phyloP scores from a whole-genome alignment of 1,140 invertebrate genomes.

The Tachypleus tridentatus region DNA sequence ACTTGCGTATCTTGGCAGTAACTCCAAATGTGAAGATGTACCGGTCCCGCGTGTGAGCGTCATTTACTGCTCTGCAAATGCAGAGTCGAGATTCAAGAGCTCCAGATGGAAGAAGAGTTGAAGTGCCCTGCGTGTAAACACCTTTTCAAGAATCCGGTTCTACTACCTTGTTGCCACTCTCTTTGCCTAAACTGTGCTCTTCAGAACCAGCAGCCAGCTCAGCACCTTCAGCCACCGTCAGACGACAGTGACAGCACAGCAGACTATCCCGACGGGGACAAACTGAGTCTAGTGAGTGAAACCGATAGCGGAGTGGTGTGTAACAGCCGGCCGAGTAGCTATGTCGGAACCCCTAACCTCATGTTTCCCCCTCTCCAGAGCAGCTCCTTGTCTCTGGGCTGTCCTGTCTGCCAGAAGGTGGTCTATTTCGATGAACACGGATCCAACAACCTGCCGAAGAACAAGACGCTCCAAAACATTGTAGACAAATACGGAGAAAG shows the following conservation, averaged over 20 bases:
- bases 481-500: constrained; percentile 76
- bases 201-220: constrained; percentile 54
- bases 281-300: constrained; percentile 88
- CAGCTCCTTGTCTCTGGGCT: constrained; percentile 56
- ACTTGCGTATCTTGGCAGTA: too few species aligned
- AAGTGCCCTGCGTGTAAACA: constrained; percentile 87
- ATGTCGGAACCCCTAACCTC: constrained; percentile 66
- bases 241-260: constrained; percentile 25
- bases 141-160: constrained; percentile 77
- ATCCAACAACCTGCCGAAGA: constrained; percentile 78
- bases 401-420: constrained; percentile 73
- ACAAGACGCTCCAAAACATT: constrained; percentile 83
- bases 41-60: too few species aligned
- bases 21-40: too few species aligned
- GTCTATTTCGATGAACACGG: constrained; percentile 90
- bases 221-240: constrained; percentile 28
- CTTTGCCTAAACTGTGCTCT: constrained; percentile 81
- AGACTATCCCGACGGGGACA: constrained; percentile 60
- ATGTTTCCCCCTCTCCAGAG: constrained; percentile 36
- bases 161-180: constrained; percentile 86
- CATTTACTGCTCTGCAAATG: too few species aligned
- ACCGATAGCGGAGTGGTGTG: constrained; percentile 92
- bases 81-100: too few species aligned
- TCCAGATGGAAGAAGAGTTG: constrained; percentile 82
- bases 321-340: constrained; percentile 72